These are phyloP conservation scores for Prorops nasuta DNA, from an alignment of 1,140 invertebrate species.

Conservation along the genomic window DNA sequence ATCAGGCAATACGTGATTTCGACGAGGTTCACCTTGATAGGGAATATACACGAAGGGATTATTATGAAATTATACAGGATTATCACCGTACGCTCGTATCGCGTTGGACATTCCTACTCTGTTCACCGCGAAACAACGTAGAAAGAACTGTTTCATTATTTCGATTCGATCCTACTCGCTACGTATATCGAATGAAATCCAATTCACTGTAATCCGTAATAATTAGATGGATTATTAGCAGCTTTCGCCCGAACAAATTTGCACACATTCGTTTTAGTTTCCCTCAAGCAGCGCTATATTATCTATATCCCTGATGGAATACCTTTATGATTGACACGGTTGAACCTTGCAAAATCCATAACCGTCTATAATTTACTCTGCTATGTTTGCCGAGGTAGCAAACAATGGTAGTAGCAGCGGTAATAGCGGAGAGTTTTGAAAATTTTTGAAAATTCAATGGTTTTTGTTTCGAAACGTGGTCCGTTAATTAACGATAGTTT, in stretches of 20 bases:
- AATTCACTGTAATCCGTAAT: constrained; percentile 8
- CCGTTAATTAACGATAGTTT: too few relatives aligned
- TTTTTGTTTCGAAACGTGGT: too few relatives aligned
- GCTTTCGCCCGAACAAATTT: constrained; percentile 1
- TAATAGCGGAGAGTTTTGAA: too few relatives aligned
- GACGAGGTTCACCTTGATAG: constrained; percentile 16
- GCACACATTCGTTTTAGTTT: too few relatives aligned
- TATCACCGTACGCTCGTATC: constrained; percentile 9
- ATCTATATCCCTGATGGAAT: too few relatives aligned
- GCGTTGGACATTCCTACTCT: background rate
- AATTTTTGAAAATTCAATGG: too few relatives aligned
- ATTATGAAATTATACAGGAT: constrained; percentile 42
- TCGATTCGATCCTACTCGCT: constrained; percentile 13
- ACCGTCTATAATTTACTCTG: too few relatives aligned
- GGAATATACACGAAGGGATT: constrained; percentile 32
- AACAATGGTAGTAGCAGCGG: too few relatives aligned
- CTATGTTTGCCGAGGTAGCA: too few relatives aligned
- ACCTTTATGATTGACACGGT: too few relatives aligned
- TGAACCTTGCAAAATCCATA: too few relatives aligned
- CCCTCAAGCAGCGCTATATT: too few relatives aligned
- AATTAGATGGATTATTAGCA: constrained; percentile 23
- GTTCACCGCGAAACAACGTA: background rate
- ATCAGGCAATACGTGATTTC: constrained; percentile 35
- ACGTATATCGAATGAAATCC: background rate
- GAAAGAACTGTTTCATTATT: constrained; percentile 26